Evolutionary conservation across 2,113 vertebrate species (phyloP).

Genomic region (Oncorhynchus tshawytscha): DNA sequence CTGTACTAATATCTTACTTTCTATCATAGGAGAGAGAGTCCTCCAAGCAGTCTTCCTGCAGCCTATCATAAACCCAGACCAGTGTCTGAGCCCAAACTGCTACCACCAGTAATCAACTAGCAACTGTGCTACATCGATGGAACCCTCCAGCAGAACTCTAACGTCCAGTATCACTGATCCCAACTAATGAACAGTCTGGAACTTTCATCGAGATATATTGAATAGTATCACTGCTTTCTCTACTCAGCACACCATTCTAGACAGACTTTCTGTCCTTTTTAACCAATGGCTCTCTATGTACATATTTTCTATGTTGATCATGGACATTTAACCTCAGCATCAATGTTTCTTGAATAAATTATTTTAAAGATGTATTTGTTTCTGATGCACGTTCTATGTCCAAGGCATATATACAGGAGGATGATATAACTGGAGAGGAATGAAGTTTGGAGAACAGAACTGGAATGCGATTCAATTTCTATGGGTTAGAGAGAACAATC

Average conservation of each 20-base stretch:
- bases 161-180: constrained; percentile 41
- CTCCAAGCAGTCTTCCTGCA: constrained; percentile 70
- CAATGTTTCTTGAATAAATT: constrained; percentile 76
- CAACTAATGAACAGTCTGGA: constrained; percentile 25
- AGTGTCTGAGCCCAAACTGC: constrained; percentile 28
- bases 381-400: neutral
- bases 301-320: constrained; percentile 75
- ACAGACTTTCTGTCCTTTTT: constrained; percentile 58
- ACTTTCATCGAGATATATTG: constrained; percentile 23
- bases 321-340: constrained; percentile 53
- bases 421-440: too few species aligned
- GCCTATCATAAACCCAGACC: constrained; percentile 64
- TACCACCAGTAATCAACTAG: constrained; percentile 21
- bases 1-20: neutral
- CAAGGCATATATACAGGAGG: neutral
- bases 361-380: constrained; percentile 57
- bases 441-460: too few species aligned
- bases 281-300: constrained; percentile 65
- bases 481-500: too few species aligned
- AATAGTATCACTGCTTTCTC: constrained; percentile 42
- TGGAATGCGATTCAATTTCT: too few species aligned
- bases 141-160: constrained; percentile 6
- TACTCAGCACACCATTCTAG: constrained; percentile 60
- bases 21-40: constrained; percentile 62
- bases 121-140: constrained; percentile 37